These are phyloP conservation scores for Ecliptopera silaceata DNA, from an alignment of 2,888 invertebrate species.

Conservation along the genomic window DNA sequence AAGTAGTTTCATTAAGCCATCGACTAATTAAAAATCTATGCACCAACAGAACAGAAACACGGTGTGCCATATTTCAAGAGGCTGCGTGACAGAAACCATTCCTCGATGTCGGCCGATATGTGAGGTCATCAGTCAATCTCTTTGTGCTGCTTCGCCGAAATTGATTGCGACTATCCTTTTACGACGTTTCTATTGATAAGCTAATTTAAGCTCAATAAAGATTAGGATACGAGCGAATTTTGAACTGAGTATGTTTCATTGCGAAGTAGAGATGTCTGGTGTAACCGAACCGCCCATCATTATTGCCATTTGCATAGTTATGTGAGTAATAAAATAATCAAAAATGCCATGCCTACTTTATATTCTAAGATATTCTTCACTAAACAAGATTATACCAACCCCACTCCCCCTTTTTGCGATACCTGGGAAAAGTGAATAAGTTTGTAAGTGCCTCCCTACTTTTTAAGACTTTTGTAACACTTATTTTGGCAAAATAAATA, in stretches of 20 bases:
- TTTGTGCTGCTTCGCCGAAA: constrained; percentile 50
- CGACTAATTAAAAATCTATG: background rate
- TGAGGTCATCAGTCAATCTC: constrained; percentile 70
- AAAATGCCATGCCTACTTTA: too few species aligned
- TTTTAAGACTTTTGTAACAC: too few species aligned
- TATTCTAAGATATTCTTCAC: too few species aligned
- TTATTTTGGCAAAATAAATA: too few species aligned
- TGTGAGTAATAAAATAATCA: too few species aligned
- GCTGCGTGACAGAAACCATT: constrained; percentile 70
- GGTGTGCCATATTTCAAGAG: constrained; percentile 62
- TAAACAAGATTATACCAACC: too few species aligned
- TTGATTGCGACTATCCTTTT: constrained; percentile 40
- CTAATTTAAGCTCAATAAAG: background rate
- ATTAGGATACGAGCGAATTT: background rate
- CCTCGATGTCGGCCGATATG: constrained; percentile 61
- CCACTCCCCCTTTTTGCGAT: too few species aligned
- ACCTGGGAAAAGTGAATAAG: too few species aligned
- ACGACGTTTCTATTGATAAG: constrained; percentile 10
- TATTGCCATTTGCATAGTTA: too few species aligned
- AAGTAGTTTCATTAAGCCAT: too few species aligned
- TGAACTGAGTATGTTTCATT: constrained; percentile 13
- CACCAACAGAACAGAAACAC: constrained; percentile 2
- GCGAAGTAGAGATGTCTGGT: constrained; percentile 4
- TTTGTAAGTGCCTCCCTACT: too few species aligned
- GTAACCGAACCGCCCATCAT: too few species aligned